These are phyloP conservation scores for Cheilosia soror DNA, from an alignment of 2,888 invertebrate species.

Conservation along the genomic window DNA sequence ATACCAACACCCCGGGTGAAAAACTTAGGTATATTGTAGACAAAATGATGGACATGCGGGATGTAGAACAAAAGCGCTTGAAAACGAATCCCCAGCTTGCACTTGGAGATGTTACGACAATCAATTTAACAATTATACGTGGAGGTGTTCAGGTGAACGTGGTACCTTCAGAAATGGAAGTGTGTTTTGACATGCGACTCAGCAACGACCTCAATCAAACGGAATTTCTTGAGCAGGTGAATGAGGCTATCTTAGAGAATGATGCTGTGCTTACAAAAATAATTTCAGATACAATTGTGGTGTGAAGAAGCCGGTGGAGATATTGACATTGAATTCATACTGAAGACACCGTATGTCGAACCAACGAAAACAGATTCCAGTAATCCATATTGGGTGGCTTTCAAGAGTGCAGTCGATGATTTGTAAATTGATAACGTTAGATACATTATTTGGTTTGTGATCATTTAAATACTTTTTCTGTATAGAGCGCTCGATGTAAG, in stretches of 20 bases:
- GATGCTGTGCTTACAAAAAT: background rate
- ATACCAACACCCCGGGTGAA: slow-evolving; percentile 88
- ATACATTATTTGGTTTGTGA: background rate
- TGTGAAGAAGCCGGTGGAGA: slow-evolving; percentile 89
- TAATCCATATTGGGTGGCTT: slow-evolving; percentile 89
- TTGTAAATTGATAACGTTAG: slow-evolving; percentile 83
- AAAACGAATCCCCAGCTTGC: slow-evolving; percentile 83
- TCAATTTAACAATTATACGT: slow-evolving; percentile 88
- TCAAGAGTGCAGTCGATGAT: slow-evolving; percentile 86
- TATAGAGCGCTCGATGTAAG: slow-evolving; percentile 84
- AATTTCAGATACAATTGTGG: slow-evolving; percentile 83
- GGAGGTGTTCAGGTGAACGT: slow-evolving; percentile 93
- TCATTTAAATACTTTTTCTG: slow-evolving; percentile 16
- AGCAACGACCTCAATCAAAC: slow-evolving; percentile 85
- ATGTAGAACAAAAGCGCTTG: slow-evolving; percentile 85
- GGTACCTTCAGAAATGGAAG: slow-evolving; percentile 89
- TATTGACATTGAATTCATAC: slow-evolving; percentile 87
- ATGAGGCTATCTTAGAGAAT: background rate
- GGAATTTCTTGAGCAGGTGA: slow-evolving; percentile 86
- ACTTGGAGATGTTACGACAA: slow-evolving; percentile 89
- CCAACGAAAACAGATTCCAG: slow-evolving; percentile 86
- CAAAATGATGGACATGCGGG: slow-evolving; percentile 87
- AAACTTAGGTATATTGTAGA: slow-evolving; percentile 87
- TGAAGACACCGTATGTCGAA: slow-evolving; percentile 85
- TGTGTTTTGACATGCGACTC: slow-evolving; percentile 87